Percentiles rank a stretch among this genome's conserved stretches.
phyloP scores from a whole-genome alignment of 2,888 invertebrate species.

The Aleiodes leptofemur region DNA sequence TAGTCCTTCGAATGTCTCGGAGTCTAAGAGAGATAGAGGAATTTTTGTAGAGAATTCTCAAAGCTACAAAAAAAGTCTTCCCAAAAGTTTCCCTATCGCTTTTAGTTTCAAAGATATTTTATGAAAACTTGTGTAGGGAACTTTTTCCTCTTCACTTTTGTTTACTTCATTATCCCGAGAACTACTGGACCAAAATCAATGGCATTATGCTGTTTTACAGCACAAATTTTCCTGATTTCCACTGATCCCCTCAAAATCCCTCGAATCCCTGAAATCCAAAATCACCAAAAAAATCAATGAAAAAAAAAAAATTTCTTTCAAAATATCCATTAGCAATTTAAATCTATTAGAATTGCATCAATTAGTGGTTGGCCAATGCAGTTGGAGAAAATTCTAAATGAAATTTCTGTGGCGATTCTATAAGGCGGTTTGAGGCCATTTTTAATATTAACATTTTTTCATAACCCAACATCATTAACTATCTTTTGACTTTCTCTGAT shows the following conservation, averaged over 20 bases:
- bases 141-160: not conserved
- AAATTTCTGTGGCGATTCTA: conserved; percentile 13
- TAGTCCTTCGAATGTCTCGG: no score
- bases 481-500: conserved; percentile 12
- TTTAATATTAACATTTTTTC: conserved; percentile 25
- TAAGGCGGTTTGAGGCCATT: not conserved
- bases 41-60: no score
- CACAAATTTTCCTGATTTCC: no score
- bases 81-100: not conserved
- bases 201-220: no score
- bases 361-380: conserved; percentile 27
- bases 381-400: conserved; percentile 26
- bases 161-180: no score
- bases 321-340: conserved; percentile 21
- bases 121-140: not conserved
- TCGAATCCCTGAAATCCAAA: no score
- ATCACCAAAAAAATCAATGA: no score
- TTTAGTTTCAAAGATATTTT: not conserved
- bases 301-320: not conserved
- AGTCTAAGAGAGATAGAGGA: no score
- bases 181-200: no score
- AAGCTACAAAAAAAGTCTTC: not conserved
- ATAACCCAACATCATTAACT: conserved; percentile 28
- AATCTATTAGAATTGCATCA: conserved; percentile 18
- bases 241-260: no score